phyloP scores from a whole-genome alignment of 2,113 vertebrate genomes.

The Xiphophorus hellerii region DNA sequence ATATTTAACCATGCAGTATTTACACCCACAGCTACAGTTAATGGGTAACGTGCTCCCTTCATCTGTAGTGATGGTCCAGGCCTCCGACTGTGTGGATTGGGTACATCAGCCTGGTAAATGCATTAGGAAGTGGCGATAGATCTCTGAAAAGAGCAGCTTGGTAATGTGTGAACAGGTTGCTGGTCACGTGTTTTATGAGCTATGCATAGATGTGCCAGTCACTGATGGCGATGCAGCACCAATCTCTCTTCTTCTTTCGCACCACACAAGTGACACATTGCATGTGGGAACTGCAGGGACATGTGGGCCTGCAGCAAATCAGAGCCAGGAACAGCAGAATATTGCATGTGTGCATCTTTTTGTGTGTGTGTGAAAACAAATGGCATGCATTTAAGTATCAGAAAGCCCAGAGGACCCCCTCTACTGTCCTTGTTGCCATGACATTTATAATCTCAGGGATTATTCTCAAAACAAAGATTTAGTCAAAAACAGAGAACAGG shows the following conservation, averaged over 20 bases:
- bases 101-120: constrained; percentile 7
- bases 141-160: constrained; percentile 18
- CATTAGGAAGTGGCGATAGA: constrained; percentile 4
- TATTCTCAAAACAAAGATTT: constrained; percentile 25
- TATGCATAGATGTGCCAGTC: constrained; percentile 40
- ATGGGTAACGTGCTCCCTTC: constrained; percentile 9
- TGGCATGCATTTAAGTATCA: constrained; percentile 37
- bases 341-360: constrained; percentile 20
- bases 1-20: constrained; percentile 59
- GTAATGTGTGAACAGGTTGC: constrained; percentile 45
- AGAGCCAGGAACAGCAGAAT: constrained; percentile 55
- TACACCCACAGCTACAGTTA: constrained; percentile 30
- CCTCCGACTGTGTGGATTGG: not conserved
- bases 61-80: constrained; percentile 1
- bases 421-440: constrained; percentile 8
- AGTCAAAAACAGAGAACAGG: constrained; percentile 21
- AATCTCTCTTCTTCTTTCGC: constrained; percentile 33
- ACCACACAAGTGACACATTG: constrained; percentile 40
- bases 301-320: constrained; percentile 59
- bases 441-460: constrained; percentile 22
- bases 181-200: constrained; percentile 40
- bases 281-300: constrained; percentile 42
- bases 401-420: constrained; percentile 26
- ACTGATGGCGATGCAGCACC: constrained; percentile 27
- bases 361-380: constrained; percentile 43